Evolutionary conservation across 2,888 invertebrate species (phyloP).

Genomic region (Notocelia uddmanniana): DNA sequence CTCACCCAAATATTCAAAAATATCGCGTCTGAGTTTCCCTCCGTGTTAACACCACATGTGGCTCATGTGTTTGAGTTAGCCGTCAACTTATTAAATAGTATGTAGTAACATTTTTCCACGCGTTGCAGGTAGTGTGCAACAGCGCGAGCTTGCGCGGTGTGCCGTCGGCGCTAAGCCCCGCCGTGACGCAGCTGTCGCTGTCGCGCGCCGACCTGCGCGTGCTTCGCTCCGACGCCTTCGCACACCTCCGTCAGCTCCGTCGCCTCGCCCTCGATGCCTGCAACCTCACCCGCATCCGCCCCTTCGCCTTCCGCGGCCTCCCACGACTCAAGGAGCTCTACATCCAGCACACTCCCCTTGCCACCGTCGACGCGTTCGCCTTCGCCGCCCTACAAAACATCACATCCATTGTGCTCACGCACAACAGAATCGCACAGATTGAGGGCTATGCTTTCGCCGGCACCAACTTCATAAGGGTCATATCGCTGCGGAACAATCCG

Average conservation of each 20-base stretch:
- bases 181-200: conserved; percentile 93
- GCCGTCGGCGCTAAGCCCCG: conserved; percentile 90
- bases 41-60: no score
- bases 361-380: conserved; percentile 92
- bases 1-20: no score
- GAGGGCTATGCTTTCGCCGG: conserved; percentile 94
- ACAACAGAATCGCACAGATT: conserved; percentile 90
- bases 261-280: conserved; percentile 95
- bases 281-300: conserved; percentile 92
- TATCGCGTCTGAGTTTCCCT: no score
- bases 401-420: conserved; percentile 88
- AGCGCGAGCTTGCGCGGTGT: conserved; percentile 93
- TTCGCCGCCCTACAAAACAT: conserved; percentile 94
- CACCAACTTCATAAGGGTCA: conserved; percentile 92
- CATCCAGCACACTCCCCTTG: conserved; percentile 94
- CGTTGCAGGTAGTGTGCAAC: conserved; percentile 92
- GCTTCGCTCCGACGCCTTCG: conserved; percentile 93
- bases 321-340: conserved; percentile 91
- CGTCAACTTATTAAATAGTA: no score
- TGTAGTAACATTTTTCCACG: neutral
- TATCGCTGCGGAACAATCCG: conserved; percentile 94
- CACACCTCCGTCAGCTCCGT: conserved; percentile 91
- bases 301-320: conserved; percentile 94
- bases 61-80: no score
- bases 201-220: conserved; percentile 94